Conservation (phyloP, 2,888 invertebrate genomes). For the Tupiocoris notatus region DNA sequence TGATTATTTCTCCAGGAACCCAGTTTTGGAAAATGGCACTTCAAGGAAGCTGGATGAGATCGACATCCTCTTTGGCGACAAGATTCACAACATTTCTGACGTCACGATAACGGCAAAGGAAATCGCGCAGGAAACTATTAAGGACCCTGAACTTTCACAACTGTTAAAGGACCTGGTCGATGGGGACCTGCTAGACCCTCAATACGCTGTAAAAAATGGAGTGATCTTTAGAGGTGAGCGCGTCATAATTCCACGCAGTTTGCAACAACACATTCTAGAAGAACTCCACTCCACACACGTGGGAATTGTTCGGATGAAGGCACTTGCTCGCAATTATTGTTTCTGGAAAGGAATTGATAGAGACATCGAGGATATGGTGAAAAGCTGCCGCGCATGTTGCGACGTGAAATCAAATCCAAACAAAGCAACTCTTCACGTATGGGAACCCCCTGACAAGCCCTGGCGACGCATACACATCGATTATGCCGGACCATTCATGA, state of each 20-base stretch:
- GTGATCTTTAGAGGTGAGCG: slow-evolving; percentile 43
- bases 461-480: slow-evolving; percentile 49
- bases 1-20: slow-evolving; percentile 42
- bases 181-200: not conserved
- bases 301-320: slow-evolving; percentile 51
- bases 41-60: slow-evolving; percentile 1
- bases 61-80: not conserved
- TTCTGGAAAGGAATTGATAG: slow-evolving; percentile 50
- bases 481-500: slow-evolving; percentile 49
- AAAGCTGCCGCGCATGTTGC: slow-evolving; percentile 45
- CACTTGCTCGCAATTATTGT: slow-evolving; percentile 50
- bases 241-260: slow-evolving; percentile 44
- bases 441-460: slow-evolving; percentile 42
- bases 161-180: slow-evolving; percentile 4
- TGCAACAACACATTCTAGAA: slow-evolving; percentile 33
- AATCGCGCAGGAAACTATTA: slow-evolving; percentile 13
- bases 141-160: slow-evolving; percentile 6
- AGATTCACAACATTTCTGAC: slow-evolving; percentile 2
- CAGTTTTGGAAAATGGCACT: not conserved
- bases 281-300: slow-evolving; percentile 46
- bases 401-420: not conserved
- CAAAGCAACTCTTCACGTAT: not conserved
- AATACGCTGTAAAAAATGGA: slow-evolving; percentile 5
- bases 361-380: slow-evolving; percentile 49
- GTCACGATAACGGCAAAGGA: not conserved